Conservation (phyloP, 2,113 vertebrate genomes). For the Dinomys branickii region DNA sequence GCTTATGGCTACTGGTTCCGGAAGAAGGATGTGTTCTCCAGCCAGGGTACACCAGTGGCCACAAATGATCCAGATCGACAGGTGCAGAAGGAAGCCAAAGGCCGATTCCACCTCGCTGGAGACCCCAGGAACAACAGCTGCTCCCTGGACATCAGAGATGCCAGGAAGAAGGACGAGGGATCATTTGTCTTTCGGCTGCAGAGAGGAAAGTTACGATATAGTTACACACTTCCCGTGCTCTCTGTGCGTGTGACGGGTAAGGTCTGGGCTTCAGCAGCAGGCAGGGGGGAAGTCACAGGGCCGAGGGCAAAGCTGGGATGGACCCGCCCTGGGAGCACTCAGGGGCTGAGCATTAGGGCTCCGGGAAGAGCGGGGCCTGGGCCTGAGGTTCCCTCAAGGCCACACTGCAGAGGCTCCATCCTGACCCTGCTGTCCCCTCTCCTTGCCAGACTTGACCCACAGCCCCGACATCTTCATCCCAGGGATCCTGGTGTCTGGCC, state of each 20-base stretch:
- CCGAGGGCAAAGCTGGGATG: not conserved
- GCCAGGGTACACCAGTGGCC: rapidly evolving
- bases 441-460: not conserved
- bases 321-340: not conserved
- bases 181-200: not conserved
- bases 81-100: rapidly evolving
- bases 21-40: rapidly evolving
- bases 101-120: not conserved
- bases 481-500: not conserved
- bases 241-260: constrained; percentile 17
- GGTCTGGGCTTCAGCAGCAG: rapidly evolving
- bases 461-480: not conserved
- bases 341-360: not conserved
- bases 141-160: constrained; percentile 46
- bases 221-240: rapidly evolving
- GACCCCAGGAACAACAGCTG: rapidly evolving
- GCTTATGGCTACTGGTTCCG: not conserved
- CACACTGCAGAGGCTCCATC: not conserved
- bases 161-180: rapidly evolving
- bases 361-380: not conserved
- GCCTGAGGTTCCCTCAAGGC: no score
- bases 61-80: rapidly evolving
- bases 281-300: no score
- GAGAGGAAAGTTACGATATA: rapidly evolving
- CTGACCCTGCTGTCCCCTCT: not conserved